phyloP scores from a whole-genome alignment of 2,797 vertebrate genomes.

The Brotula barbata region DNA sequence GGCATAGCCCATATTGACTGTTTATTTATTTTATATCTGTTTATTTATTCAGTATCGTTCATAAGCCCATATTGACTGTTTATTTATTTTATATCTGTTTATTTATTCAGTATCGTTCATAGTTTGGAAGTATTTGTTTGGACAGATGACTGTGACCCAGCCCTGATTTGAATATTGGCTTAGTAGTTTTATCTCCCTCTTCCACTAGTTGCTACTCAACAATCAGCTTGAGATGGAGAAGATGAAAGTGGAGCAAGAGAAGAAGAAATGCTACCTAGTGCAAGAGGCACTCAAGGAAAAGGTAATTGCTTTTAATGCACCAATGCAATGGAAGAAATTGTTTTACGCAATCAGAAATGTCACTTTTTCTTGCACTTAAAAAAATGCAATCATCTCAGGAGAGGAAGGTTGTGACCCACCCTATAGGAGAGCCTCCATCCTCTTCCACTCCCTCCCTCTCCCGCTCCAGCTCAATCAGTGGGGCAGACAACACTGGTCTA shows the following conservation, averaged over 20 bases:
- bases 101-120: no score
- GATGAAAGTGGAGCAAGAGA: conserved; percentile 98
- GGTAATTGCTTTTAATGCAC: no score
- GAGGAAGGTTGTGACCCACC: conserved; percentile 78
- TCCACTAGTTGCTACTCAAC: conserved; percentile 81
- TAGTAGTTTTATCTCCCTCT: background rate
- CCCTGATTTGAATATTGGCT: no score
- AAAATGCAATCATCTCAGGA: conserved; percentile 82
- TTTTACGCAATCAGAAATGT: no score
- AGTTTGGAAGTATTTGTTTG: no score
- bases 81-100: no score
- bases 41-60: no score
- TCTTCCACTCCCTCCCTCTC: conserved; percentile 90
- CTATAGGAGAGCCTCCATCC: conserved; percentile 77
- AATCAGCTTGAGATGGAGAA: conserved; percentile 99
- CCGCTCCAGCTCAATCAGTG: conserved; percentile 95
- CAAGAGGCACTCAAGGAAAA: conserved; percentile 95
- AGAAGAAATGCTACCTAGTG: conserved; percentile 90
- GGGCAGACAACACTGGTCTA: conserved; percentile 85
- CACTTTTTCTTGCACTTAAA: background rate
- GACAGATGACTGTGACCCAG: no score
- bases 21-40: no score
- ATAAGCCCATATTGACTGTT: no score
- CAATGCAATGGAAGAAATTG: no score
- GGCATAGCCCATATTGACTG: no score